Evolutionary conservation across 2,797 vertebrate species (phyloP).

Genomic region (Trematomus bernacchii): DNA sequence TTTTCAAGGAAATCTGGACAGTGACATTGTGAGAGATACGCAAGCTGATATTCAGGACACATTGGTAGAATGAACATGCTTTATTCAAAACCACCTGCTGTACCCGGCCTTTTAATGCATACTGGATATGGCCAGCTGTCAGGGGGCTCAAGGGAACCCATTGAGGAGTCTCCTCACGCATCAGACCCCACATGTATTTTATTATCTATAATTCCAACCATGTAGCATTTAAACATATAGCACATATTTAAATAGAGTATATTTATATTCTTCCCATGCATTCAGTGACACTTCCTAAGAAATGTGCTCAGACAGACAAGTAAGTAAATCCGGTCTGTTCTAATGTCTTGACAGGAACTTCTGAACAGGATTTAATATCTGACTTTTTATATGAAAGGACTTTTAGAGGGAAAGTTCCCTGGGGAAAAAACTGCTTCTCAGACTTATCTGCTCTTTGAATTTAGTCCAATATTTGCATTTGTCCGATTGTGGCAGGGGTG

Average conservation of each 20-base stretch:
- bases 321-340: constrained; percentile 2
- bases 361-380: constrained; percentile 43
- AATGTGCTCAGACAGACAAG: neutral
- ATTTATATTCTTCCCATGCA: neutral
- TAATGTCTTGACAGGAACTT: constrained; percentile 32
- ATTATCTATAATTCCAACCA: constrained; percentile 42
- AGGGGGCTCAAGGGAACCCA: constrained; percentile 18
- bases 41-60: constrained; percentile 38
- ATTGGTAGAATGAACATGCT: constrained; percentile 50
- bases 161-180: constrained; percentile 35
- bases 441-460: constrained; percentile 49
- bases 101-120: constrained; percentile 64
- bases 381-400: constrained; percentile 32
- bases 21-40: constrained; percentile 51
- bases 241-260: neutral
- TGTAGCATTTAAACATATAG: constrained; percentile 16
- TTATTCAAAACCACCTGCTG: constrained; percentile 72
- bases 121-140: constrained; percentile 56
- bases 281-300: neutral
- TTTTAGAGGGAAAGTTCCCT: constrained; percentile 45
- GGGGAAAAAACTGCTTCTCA: constrained; percentile 53
- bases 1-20: constrained; percentile 47
- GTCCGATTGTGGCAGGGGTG: constrained; percentile 35
- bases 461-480: constrained; percentile 54
- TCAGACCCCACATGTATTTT: constrained; percentile 29